Evolutionary conservation across 2,888 invertebrate genomes (phyloP), one percentile per base, ranked within the genome.

Genomic region (Cephus pulcher): DNA sequence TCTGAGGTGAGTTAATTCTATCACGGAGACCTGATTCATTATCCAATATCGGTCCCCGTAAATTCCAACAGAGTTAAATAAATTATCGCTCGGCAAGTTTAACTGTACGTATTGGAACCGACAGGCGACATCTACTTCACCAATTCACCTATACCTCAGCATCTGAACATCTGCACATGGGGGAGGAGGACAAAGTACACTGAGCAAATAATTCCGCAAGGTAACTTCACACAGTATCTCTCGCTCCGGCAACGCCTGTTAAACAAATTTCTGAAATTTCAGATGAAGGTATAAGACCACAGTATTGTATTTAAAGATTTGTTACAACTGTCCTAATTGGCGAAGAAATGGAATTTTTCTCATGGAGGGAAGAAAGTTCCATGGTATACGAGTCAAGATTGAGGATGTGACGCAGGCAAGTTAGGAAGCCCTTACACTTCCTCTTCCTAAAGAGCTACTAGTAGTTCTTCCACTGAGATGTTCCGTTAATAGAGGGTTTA

Each of bases 21-120:
- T 90, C 90, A 91, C 88, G 88, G 89, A 85, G 85, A 85, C 89
- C 90, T 91, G 91, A 91, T 91, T 91, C 90, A 91, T 91, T 91
- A 89, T 90, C 90, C 91, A 91, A 91, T 91, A 91, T 91, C 86
- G 88, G 85, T 71, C 85, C 82, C 85, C 88, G 89, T 91, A 90
- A 91, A 91, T 91, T 87, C 86, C 76, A 79, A 82, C 82, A 80
- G 83, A 86, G 84, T 82, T 88, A 90, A 89, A 90, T 90, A 89
- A 90, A 88, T 88, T 88, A 90, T 89, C 34, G 74, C 30, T 34
- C 74, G 11, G 33, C 37, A 37, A 37, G 37, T 37, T 37, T 37
- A 15, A 15, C 15, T 37, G 1, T 37, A 37, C 37, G 37, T 37
- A 37, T 37, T 37, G 37, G 37, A 37, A 37, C 4, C 37, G 37